phyloP scores from a whole-genome alignment of 2,797 vertebrate genomes.

The Acomys russatus region DNA sequence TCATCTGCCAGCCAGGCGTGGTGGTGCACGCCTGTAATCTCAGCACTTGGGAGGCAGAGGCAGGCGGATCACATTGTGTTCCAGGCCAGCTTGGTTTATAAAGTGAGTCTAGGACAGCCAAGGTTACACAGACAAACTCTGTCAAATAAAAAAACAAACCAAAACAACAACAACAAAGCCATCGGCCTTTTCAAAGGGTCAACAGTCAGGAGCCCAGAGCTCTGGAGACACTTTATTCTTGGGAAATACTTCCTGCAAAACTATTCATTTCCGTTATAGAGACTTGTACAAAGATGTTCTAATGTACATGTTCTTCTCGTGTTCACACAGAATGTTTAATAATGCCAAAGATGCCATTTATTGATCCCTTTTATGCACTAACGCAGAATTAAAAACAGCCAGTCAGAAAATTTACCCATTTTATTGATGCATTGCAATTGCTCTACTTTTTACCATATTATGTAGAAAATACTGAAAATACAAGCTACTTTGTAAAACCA shows the following conservation, averaged over 20 bases:
- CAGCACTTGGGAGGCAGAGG: no score
- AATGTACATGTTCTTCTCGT: neutral
- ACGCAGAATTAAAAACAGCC: conserved; percentile 77
- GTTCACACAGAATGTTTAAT: neutral
- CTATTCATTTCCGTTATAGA: neutral
- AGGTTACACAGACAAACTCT: no score
- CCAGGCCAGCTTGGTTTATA: no score
- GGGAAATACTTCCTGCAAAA: neutral
- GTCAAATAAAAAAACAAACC: no score
- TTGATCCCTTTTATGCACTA: neutral
- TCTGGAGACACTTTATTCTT: neutral
- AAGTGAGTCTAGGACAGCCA: no score
- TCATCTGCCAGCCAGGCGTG: neutral
- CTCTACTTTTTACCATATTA: conserved; percentile 94
- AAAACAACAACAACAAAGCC: no score
- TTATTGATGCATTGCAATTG: conserved; percentile 94
- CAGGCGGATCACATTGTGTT: no score
- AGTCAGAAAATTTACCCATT: conserved; percentile 93
- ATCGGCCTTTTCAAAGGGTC: neutral
- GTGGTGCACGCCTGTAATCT: no score
- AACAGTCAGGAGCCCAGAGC: neutral
- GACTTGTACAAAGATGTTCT: neutral
- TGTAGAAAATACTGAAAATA: conserved; percentile 95
- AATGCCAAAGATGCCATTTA: neutral
- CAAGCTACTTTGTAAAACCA: conserved; percentile 95